Evolutionary conservation across 1,140 invertebrate genomes (phyloP).

Genomic region (Drosophila takahashii): DNA sequence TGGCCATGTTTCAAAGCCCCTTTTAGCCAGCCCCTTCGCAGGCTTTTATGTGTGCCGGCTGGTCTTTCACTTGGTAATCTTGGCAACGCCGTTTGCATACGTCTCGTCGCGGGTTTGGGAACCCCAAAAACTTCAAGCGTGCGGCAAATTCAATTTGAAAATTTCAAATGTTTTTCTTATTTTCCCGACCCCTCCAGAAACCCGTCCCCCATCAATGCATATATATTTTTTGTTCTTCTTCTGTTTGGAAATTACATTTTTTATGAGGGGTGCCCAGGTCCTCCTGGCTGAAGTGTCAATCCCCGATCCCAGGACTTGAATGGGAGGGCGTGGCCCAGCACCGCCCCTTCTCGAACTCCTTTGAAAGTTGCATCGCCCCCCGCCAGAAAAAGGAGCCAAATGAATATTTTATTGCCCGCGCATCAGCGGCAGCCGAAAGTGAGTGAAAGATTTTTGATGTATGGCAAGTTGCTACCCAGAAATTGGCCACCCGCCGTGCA

Average conservation of each 20-base stretch:
- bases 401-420: constrained; percentile 76
- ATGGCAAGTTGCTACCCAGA: constrained; percentile 45
- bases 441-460: constrained; percentile 50
- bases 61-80: constrained; percentile 54
- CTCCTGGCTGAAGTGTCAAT: constrained; percentile 56
- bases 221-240: constrained; percentile 15
- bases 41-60: constrained; percentile 55
- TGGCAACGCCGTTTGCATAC: constrained; percentile 69
- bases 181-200: constrained; percentile 9
- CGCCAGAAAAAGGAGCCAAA: constrained; percentile 49
- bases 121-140: constrained; percentile 67
- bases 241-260: constrained; percentile 76
- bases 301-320: constrained; percentile 36
- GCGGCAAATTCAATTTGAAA: constrained; percentile 82
- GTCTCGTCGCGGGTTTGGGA: background rate
- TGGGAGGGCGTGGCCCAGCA: constrained; percentile 15
- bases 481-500: constrained; percentile 73
- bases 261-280: constrained; percentile 69
- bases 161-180: constrained; percentile 75
- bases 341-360: constrained; percentile 39
- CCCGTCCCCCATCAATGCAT: constrained; percentile 17
- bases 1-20: constrained; percentile 52
- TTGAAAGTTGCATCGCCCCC: constrained; percentile 67
- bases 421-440: constrained; percentile 39
- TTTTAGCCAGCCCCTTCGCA: constrained; percentile 11